Base-by-base conservation (phyloP, 2,888 invertebrate species). In the Drosophila quinaria region DNA sequence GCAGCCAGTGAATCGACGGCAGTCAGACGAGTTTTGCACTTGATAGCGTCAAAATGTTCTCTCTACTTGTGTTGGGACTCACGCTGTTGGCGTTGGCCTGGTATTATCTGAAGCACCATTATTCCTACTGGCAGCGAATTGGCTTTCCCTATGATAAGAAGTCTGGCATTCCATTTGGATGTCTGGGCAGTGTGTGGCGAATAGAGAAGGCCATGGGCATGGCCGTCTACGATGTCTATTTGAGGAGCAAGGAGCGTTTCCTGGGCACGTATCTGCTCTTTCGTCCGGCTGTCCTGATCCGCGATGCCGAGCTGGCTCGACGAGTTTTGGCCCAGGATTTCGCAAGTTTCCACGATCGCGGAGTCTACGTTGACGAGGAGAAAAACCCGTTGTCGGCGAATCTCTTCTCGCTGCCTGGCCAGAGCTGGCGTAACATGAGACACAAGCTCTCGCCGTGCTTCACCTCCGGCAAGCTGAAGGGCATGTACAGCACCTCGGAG, bases 371-470 rank as follows among this genome's bases (percentile, higher is more conserved):
- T 31, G 94, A 95, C 62, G 95, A 95, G 44, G 92, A 93, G 31
- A 94, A 94, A 4, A 94, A 95, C 89, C 95, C 94, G 0, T 78
- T 95, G 22, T 94, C 95, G 1, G 94, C 93, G 0, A 94, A 94
- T 81, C 42, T 87, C 8, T 90, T 87, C 47, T 25, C 94, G 37
- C 89, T 87, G 10, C 69, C 73, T 1, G 91, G 90, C 0, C 82
- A 94, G n/a, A 93, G 94, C 72, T 96, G 96, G 96, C 95, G 94
- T 83, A 93, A 93, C 37, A 91, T 96, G 55, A 93, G 96, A 2
- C 77, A 93, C 0, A 95, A 94, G 81, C 92, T 96, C 79, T 94
- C 95, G 0, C 95, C 96, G 0, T 94, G 94, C 0, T 96, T 95
- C 84, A 94, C 95, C 1, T 94, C 95, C 0, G 95, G 94, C 25